These are phyloP conservation scores for Chrysochloris asiatica DNA, from an alignment of 2,113 vertebrate species.

Conservation along the genomic window DNA sequence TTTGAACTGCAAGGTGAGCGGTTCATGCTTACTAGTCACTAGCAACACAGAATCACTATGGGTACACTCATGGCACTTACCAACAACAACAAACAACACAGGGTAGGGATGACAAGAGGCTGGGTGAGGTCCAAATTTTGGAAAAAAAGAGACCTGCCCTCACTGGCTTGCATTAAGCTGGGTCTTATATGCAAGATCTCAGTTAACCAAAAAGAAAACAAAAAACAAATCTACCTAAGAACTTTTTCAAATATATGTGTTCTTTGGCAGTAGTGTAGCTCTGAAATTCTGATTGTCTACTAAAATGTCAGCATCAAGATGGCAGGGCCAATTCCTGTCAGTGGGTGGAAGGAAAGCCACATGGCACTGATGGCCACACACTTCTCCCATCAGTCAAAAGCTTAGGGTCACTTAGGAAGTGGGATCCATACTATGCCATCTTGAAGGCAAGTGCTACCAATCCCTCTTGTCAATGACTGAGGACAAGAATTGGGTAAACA, in stretches of 20 bases:
- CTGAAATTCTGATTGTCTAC: background rate
- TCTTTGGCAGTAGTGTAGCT: fast-evolving
- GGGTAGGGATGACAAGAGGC: background rate
- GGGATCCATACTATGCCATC: background rate
- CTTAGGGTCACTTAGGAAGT: background rate
- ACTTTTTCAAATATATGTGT: background rate
- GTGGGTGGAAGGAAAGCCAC: background rate
- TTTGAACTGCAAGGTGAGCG: too few species aligned
- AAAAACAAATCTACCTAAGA: background rate
- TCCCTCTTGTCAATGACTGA: background rate
- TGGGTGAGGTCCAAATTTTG: background rate
- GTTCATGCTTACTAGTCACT: too few species aligned
- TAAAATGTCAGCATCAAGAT: background rate
- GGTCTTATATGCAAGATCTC: background rate
- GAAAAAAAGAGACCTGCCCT: background rate
- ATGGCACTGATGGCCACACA: background rate
- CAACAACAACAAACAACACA: too few species aligned
- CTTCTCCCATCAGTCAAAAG: background rate
- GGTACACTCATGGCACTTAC: too few species aligned
- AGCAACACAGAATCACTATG: too few species aligned
- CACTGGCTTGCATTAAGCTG: background rate
- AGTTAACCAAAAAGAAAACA: background rate
- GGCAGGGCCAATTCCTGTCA: background rate
- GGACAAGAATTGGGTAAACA: background rate
- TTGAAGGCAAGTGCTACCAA: background rate